A percentile compares a stretch with the other conserved stretches of the same genome.
These are phyloP conservation scores for Homarus americanus DNA, from an alignment of 1,140 invertebrate species.

Conservation along the genomic window DNA sequence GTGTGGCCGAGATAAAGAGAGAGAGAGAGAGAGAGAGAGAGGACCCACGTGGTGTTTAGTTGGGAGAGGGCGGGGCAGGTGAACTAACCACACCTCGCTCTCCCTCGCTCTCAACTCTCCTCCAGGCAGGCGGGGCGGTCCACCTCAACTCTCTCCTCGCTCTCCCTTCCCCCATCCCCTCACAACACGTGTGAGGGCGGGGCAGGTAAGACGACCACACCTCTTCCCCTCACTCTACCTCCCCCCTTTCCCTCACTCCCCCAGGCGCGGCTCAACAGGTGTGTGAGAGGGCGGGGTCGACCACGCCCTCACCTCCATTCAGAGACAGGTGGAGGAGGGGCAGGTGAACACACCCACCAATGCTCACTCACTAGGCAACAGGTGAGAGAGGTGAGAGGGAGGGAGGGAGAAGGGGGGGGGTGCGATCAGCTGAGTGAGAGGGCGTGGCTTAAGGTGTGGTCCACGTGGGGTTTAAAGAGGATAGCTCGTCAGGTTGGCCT, in stretches of 20 bases:
- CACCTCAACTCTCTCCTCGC: too few relatives aligned
- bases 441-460: slow-evolving; percentile 12
- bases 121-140: too few relatives aligned
- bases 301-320: slow-evolving; percentile 19
- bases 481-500: not conserved
- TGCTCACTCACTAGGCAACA: slow-evolving; percentile 35
- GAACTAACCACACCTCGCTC: too few relatives aligned
- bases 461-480: not conserved
- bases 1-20: not conserved
- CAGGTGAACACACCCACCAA: slow-evolving; percentile 15
- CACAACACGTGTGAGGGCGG: slow-evolving; percentile 16
- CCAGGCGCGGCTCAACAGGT: slow-evolving; percentile 22
- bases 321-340: slow-evolving; percentile 31
- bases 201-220: slow-evolving; percentile 37
- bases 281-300: slow-evolving; percentile 45
- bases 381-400: slow-evolving; percentile 18
- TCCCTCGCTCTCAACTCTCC: too few relatives aligned
- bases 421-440: not conserved
- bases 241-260: slow-evolving; percentile 8
- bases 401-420: not conserved
- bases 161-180: too few relatives aligned
- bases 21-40: not conserved
- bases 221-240: too few relatives aligned
- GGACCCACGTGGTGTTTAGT: too few relatives aligned
- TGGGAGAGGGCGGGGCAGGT: slow-evolving; percentile 24